A percentile compares a stretch with the other conserved stretches of the same genome.
Conservation (phyloP, 2,797 vertebrate genomes). For the Phalanger gymnotis region DNA sequence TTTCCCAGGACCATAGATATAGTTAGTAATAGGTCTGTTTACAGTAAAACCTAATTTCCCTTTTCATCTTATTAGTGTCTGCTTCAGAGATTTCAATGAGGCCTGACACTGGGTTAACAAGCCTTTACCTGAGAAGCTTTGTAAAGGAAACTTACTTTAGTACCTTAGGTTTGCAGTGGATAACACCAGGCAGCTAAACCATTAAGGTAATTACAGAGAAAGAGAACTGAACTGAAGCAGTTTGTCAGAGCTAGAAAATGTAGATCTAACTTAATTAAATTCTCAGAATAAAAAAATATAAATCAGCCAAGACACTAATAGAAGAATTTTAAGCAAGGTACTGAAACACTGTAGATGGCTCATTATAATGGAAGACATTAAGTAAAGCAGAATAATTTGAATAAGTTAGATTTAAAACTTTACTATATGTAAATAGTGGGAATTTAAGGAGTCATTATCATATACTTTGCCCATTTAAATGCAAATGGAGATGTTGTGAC, state of each 20-base stretch:
- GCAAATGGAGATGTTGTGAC: conserved; percentile 34
- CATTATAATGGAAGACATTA: conserved; percentile 55
- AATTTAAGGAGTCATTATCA: conserved; percentile 26
- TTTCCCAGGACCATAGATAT: conserved; percentile 11
- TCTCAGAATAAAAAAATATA: conserved; percentile 63
- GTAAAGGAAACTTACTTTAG: conserved; percentile 52
- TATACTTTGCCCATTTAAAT: conserved; percentile 42
- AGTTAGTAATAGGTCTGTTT: conserved; percentile 42
- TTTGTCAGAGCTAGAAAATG: conserved; percentile 65
- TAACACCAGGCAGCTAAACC: conserved; percentile 63
- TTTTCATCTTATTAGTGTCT: conserved; percentile 29
- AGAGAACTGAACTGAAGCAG: conserved; percentile 55
- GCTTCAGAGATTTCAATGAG: conserved; percentile 59
- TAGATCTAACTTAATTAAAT: conserved; percentile 71
- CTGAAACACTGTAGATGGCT: conserved; percentile 22
- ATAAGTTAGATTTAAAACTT: conserved; percentile 59
- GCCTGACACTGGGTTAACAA: conserved; percentile 34
- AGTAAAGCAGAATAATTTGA: conserved; percentile 52
- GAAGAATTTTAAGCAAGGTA: conserved; percentile 58
- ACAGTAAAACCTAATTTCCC: conserved; percentile 16
- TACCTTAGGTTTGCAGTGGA: conserved; percentile 42
- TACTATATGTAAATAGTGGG: conserved; percentile 37
- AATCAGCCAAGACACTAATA: conserved; percentile 47
- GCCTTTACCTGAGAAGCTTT: conserved; percentile 46
- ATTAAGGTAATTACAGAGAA: conserved; percentile 72